Evolutionary conservation across 2,888 invertebrate genomes (phyloP).

Genomic region (Leucophenga maculata): DNA sequence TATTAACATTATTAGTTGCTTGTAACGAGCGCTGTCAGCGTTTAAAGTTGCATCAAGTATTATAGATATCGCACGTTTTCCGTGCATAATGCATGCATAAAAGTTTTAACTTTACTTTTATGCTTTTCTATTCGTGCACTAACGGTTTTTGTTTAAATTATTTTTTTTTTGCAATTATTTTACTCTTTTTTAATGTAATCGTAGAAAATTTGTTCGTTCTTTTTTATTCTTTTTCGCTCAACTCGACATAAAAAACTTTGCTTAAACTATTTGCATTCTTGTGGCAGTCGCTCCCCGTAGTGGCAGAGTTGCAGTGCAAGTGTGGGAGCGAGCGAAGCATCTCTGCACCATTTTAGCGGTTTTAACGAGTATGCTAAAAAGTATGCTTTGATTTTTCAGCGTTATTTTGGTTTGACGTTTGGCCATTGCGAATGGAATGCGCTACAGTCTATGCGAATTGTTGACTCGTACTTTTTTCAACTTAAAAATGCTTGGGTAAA

Average conservation of each 20-base stretch:
- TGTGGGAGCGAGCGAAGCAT: neutral
- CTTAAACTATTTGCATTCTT: slow-evolving; percentile 50
- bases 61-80: neutral
- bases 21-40: slow-evolving; percentile 56
- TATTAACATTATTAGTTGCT: slow-evolving; percentile 64
- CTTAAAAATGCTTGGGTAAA: slow-evolving; percentile 9
- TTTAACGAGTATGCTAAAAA: slow-evolving; percentile 53
- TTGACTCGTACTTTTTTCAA: slow-evolving; percentile 18
- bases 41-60: slow-evolving; percentile 47
- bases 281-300: neutral
- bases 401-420: slow-evolving; percentile 34
- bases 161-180: slow-evolving; percentile 59
- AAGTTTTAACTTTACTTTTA: slow-evolving; percentile 15
- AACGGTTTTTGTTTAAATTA: neutral
- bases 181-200: slow-evolving; percentile 62
- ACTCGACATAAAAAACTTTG: slow-evolving; percentile 54
- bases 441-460: slow-evolving; percentile 19
- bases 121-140: neutral
- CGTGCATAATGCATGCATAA: neutral
- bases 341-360: slow-evolving; percentile 53
- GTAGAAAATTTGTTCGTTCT: slow-evolving; percentile 40
- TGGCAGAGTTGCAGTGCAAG: neutral
- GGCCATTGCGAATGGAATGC: slow-evolving; percentile 28
- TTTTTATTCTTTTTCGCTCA: slow-evolving; percentile 32
- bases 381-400: slow-evolving; percentile 59